These are phyloP conservation scores for Isichthys henryi DNA, from an alignment of 2,113 vertebrate genomes.

Conservation along the genomic window DNA sequence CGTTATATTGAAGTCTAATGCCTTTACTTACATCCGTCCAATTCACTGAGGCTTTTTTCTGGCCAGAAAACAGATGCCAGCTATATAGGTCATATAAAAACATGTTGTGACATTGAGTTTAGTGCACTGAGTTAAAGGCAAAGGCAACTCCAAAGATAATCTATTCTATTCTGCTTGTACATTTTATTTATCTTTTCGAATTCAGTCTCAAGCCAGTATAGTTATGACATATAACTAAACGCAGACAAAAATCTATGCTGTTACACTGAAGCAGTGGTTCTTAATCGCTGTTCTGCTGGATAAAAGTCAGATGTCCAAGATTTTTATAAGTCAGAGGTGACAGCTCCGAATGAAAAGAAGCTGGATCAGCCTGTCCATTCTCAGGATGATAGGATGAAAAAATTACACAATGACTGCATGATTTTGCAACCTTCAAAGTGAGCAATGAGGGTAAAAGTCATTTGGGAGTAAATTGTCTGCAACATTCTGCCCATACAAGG, in stretches of 20 bases:
- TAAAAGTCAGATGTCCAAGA: not conserved
- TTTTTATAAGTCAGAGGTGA: not conserved
- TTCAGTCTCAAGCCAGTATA: not conserved
- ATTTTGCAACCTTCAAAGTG: constrained; percentile 4
- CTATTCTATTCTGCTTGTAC: not conserved
- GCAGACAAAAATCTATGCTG: not conserved
- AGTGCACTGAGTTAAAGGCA: not conserved
- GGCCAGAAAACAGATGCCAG: not conserved
- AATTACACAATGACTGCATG: not conserved
- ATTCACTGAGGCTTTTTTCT: not conserved
- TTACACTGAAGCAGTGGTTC: not conserved
- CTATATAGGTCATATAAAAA: not conserved
- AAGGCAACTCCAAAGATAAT: not conserved
- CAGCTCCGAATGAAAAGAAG: too few species aligned
- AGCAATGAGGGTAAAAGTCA: not conserved
- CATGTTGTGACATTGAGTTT: not conserved
- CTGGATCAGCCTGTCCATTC: not conserved
- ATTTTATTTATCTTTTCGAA: not conserved
- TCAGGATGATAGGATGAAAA: not conserved
- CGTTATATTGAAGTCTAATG: not conserved
- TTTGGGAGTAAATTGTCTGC: not conserved
- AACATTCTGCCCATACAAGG: not conserved
- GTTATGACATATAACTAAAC: not conserved
- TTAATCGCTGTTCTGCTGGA: not conserved
- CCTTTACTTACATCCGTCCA: not conserved